Base-by-base conservation (phyloP, 2,113 vertebrate genomes). In the Mixornis gularis region DNA sequence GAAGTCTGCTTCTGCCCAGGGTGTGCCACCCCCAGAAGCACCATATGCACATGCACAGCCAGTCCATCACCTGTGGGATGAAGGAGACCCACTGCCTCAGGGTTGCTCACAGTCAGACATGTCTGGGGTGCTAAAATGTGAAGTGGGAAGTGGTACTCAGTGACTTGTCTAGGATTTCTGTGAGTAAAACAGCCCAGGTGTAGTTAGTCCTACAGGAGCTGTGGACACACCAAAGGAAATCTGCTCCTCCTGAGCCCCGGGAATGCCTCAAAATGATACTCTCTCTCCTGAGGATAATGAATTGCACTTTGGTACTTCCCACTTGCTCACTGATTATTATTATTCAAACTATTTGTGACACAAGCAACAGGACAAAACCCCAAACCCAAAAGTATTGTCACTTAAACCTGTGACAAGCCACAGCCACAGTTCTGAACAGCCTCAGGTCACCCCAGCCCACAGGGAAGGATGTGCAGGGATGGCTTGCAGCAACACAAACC, bases 41-140 rank as follows among this genome's bases (percentile, higher is more conserved):
- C 4, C 36, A 41, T 2, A 5, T 0, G 1, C 12, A 20, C 0
- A 3, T 8, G 25, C 34, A 53, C 22, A 63, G 21, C 4, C 5
- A n/a, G 12, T n/a, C 62, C 29, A 5, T 52, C 41, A 5, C 2
- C 0, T 17, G 21, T 22, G 34, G 66, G 58, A 30, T 12, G 27
- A 27, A 25, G 1, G 1, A 27, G 15, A 84, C 22, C 20, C 0
- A 0, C 70, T 69, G 26, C n/a, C 70, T 81, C 5, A 4, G 32
- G 38, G n/a, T 2, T 69, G 41, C 51, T 21, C 44, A 17, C 41
- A 80, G 25, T 13, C 55, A 70, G 55, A 30, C 17, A 14, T 4
- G 2, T 48, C 66, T 53, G 41, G 27, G 21, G 15, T 71, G 71
- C 12, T 49, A 1, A 62, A 30, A 17, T 8, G 1, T 9, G 29